A percentile compares a stretch with the other conserved stretches of the same genome.
These are phyloP conservation scores for Hippolais icterina DNA, from an alignment of 2,113 vertebrate genomes.

Conservation along the genomic window DNA sequence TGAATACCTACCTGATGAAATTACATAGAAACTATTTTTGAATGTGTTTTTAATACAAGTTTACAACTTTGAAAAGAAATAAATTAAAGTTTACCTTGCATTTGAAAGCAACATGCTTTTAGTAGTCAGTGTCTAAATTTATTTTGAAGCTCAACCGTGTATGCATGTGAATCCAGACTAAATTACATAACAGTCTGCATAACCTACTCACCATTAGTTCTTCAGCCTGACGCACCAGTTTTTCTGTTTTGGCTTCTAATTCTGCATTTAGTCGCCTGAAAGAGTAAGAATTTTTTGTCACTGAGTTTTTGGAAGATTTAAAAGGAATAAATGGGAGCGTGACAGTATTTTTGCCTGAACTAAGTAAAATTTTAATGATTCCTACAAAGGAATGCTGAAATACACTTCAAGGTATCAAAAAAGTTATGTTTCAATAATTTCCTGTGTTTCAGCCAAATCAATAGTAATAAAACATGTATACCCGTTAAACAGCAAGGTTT, in stretches of 20 bases:
- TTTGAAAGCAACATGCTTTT: neutral
- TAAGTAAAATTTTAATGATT: neutral
- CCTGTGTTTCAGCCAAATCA: neutral
- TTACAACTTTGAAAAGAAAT: neutral
- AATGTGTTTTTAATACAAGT: neutral
- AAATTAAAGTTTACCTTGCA: neutral
- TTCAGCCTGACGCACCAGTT: slow-evolving; percentile 86
- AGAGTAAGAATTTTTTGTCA: slow-evolving; percentile 6
- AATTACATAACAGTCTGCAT: neutral
- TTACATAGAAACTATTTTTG: neutral
- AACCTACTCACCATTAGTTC: slow-evolving; percentile 85
- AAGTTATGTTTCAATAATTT: neutral
- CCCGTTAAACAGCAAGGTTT: neutral
- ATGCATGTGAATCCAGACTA: neutral
- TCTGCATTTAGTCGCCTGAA: slow-evolving; percentile 89
- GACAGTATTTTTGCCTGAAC: neutral
- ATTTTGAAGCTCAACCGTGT: neutral
- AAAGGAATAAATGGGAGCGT: neutral
- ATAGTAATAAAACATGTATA: neutral
- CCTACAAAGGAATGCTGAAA: neutral
- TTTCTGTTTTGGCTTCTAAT: slow-evolving; percentile 89
- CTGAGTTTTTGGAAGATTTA: neutral
- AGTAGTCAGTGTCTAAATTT: neutral
- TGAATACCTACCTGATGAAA: neutral
- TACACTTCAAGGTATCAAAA: neutral